Evolutionary conservation across 2,797 vertebrate species (phyloP).

Genomic region (Xiphorhynchus erythropygius): DNA sequence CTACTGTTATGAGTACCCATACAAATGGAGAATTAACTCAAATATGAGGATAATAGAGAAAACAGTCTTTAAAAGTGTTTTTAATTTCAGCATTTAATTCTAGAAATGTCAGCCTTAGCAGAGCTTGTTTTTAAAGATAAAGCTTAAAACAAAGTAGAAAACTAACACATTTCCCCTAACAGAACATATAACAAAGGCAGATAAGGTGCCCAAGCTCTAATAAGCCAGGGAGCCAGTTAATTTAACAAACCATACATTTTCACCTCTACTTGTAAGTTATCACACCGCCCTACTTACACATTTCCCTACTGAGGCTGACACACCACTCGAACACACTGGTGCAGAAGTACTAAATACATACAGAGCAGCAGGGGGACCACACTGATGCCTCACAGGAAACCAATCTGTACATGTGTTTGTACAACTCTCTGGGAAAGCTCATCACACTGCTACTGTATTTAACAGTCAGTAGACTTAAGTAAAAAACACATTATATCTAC

Average conservation of each 20-base stretch:
- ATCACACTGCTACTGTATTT: not conserved
- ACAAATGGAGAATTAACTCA: not conserved
- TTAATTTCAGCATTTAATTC: not conserved
- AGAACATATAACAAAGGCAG: not conserved
- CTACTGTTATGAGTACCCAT: not conserved
- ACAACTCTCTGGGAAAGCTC: not conserved
- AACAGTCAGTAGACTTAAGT: not conserved
- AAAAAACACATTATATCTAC: not conserved
- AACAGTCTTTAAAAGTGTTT: not conserved
- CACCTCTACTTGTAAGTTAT: slow-evolving; percentile 58
- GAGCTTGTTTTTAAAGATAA: not conserved
- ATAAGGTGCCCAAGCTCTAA: slow-evolving; percentile 17
- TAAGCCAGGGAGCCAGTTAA: not conserved
- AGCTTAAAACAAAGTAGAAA: not conserved
- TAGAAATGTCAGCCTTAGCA: not conserved
- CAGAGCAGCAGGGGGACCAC: not conserved
- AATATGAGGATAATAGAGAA: not conserved
- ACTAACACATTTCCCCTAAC: not conserved
- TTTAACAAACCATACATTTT: slow-evolving; percentile 70
- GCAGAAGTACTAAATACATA: not conserved
- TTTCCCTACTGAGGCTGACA: not conserved
- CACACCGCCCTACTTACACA: not conserved
- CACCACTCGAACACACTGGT: not conserved
- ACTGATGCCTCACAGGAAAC: not conserved
- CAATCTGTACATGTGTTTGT: fast-evolving